Evolutionary conservation across 2,797 vertebrate genomes (phyloP).

Genomic region (Sebastolobus alascanus): DNA sequence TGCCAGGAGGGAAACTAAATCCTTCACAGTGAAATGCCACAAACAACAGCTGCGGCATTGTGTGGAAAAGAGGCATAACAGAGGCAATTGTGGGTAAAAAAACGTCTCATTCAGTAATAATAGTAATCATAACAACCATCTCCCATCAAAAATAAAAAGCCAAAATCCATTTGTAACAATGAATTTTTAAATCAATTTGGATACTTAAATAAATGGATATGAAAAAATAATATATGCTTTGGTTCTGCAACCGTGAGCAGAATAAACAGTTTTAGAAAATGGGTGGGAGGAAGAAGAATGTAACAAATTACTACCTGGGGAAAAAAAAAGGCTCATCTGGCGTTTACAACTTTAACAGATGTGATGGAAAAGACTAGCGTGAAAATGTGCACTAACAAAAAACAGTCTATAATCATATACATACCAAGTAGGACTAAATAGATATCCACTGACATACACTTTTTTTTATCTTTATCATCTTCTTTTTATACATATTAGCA

Average conservation of each 20-base stretch:
- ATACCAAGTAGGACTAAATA: background rate
- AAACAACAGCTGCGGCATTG: slow-evolving; percentile 41
- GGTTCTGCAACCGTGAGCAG: background rate
- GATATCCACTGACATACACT: background rate
- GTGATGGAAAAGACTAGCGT: background rate
- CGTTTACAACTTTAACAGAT: background rate
- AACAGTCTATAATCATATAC: background rate
- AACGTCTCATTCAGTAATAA: background rate
- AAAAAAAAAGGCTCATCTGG: background rate
- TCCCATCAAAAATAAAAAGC: slow-evolving; percentile 3
- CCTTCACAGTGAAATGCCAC: slow-evolving; percentile 31
- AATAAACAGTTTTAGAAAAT: slow-evolving; percentile 3
- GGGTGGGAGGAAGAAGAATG: background rate
- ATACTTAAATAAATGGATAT: background rate
- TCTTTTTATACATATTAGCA: background rate
- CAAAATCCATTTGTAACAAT: background rate
- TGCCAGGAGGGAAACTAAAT: slow-evolving; percentile 23
- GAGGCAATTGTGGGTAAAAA: background rate
- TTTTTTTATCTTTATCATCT: background rate
- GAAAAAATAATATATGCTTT: background rate
- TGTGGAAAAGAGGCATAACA: background rate
- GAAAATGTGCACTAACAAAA: background rate
- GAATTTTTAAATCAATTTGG: background rate
- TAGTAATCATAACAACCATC: background rate
- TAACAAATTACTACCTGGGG: background rate